phyloP scores from a whole-genome alignment of 2,113 vertebrate genomes.

The Solenodon paradoxus region DNA sequence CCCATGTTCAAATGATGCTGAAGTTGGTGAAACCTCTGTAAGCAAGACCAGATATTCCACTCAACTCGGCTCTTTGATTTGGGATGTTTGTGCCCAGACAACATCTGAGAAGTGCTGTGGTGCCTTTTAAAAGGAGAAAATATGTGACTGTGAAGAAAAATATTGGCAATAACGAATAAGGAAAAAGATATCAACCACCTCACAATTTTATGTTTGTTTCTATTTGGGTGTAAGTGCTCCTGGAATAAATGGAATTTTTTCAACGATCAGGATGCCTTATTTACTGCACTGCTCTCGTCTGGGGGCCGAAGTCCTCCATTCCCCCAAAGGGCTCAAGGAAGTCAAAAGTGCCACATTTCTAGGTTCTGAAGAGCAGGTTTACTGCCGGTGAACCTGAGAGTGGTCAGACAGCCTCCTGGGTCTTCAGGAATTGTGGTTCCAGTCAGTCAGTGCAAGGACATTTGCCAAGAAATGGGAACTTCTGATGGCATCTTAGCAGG shows the following conservation, averaged over 20 bases:
- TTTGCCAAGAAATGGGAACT: constrained; percentile 17
- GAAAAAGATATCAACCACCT: background rate
- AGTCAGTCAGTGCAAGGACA: background rate
- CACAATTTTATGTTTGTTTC: background rate
- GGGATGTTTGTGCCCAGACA: background rate
- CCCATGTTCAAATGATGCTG: background rate
- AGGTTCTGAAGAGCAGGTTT: background rate
- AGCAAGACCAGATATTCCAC: accelerated
- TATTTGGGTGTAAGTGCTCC: background rate
- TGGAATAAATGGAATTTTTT: background rate
- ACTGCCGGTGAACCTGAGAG: background rate
- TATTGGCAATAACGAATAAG: background rate
- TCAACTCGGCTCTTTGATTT: background rate
- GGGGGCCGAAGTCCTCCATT: background rate
- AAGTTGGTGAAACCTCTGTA: background rate
- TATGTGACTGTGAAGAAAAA: background rate
- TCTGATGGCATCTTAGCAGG: constrained; percentile 30
- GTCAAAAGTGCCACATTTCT: background rate
- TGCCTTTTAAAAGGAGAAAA: background rate
- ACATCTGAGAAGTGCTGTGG: background rate
- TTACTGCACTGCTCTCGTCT: background rate
- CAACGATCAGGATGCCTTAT: background rate
- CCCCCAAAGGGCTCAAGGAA: background rate
- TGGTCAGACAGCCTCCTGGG: background rate
- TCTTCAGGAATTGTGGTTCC: background rate